Conservation (phyloP, 2,888 invertebrate species). For the Chrysopilus asiliformis region DNA sequence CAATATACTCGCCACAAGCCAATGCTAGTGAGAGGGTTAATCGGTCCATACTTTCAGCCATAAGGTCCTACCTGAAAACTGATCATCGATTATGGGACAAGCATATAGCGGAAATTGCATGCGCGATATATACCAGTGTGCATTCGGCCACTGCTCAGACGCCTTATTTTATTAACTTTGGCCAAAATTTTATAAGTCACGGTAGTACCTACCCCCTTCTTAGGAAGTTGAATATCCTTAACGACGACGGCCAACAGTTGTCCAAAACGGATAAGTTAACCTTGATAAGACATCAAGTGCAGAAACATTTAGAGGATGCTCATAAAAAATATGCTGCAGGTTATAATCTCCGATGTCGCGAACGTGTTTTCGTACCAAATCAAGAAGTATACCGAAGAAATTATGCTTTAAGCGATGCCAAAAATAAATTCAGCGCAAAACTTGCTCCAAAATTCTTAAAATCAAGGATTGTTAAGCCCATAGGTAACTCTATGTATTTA, state of each 20-base stretch:
- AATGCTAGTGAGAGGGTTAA: slow-evolving; percentile 24
- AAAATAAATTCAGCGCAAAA: no score
- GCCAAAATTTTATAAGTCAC: slow-evolving; percentile 14
- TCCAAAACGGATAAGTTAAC: neutral
- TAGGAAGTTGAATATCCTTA: neutral
- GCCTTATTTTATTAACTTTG: slow-evolving; percentile 18
- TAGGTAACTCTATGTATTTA: no score
- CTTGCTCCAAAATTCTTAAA: no score
- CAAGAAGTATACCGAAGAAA: slow-evolving; percentile 1
- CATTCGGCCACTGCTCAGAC: slow-evolving; percentile 19
- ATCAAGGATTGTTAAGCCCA: no score
- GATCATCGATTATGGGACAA: slow-evolving; percentile 19
- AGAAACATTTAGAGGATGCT: neutral
- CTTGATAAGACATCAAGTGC: neutral
- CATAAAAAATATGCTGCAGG: neutral
- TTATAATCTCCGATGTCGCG: neutral
- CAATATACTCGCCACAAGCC: slow-evolving; percentile 22
- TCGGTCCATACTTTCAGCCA: slow-evolving; percentile 19
- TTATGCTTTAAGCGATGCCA: slow-evolving; percentile 5
- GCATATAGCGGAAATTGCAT: slow-evolving; percentile 17
- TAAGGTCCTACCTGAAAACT: slow-evolving; percentile 17
- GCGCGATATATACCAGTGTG: slow-evolving; percentile 19
- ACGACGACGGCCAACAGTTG: no score
- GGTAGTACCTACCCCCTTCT: slow-evolving; percentile 6
- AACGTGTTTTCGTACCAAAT: neutral